Conservation (phyloP, 2,113 vertebrate species). For the Brachionichthys hirsutus region DNA sequence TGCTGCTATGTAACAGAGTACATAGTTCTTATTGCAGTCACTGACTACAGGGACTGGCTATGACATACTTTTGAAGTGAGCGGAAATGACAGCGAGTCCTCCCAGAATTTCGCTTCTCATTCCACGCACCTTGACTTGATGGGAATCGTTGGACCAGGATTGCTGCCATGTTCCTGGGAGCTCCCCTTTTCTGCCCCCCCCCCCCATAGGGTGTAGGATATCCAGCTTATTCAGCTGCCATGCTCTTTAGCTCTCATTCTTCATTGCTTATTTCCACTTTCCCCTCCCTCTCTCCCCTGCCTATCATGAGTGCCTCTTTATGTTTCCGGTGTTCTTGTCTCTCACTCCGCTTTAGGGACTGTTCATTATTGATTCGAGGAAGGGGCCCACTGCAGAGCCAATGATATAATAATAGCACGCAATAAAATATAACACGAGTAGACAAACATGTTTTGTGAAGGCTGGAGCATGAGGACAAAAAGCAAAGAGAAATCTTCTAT, state of each 20-base stretch:
- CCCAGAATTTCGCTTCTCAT: constrained; percentile 49
- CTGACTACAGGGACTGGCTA: constrained; percentile 29
- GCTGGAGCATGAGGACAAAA: too few relatives aligned
- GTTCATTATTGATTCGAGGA: too few relatives aligned
- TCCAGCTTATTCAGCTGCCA: constrained; percentile 16
- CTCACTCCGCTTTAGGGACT: not conserved
- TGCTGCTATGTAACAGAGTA: constrained; percentile 19
- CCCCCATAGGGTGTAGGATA: constrained; percentile 13
- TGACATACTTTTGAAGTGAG: constrained; percentile 58
- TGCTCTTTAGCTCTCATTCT: constrained; percentile 19
- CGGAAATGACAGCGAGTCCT: constrained; percentile 61
- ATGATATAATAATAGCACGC: too few relatives aligned
- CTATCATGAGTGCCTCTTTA: not conserved
- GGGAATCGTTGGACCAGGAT: constrained; percentile 47
- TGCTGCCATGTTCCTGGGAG: constrained; percentile 38
- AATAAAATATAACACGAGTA: too few relatives aligned
- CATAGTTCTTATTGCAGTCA: not conserved
- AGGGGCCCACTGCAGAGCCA: too few relatives aligned
- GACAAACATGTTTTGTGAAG: too few relatives aligned
- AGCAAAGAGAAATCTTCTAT: constrained; percentile 15
- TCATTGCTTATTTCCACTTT: constrained; percentile 13
- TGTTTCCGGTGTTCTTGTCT: not conserved
- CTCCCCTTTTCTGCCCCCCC: constrained; percentile 19
- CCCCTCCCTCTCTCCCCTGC: not conserved
- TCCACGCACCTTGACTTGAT: constrained; percentile 50